Evolutionary conservation across 1,140 invertebrate genomes (phyloP).

Genomic region (Tetramorium simillimum): DNA sequence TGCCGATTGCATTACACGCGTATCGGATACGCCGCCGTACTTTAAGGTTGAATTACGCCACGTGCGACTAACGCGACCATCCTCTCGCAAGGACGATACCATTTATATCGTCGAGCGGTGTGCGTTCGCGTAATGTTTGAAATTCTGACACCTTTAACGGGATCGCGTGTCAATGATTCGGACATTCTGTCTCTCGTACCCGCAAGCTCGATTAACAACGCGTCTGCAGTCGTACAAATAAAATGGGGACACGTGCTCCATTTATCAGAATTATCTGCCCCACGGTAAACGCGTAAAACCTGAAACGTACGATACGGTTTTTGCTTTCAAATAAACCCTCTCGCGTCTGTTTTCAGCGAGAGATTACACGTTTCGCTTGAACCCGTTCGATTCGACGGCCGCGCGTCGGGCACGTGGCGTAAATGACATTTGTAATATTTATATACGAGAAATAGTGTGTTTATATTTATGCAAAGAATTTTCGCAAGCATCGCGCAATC

Average conservation of each 20-base stretch:
- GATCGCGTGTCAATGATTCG: background rate
- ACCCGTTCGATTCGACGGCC: background rate
- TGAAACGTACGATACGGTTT: background rate
- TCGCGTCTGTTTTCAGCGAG: background rate
- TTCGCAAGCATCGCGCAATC: background rate
- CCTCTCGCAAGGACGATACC: slow-evolving; percentile 77
- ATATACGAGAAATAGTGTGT: background rate
- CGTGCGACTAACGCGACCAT: slow-evolving; percentile 76
- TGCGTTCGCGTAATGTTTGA: background rate
- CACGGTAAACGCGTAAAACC: background rate
- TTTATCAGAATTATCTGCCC: background rate
- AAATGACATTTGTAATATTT: slow-evolving; percentile 38
- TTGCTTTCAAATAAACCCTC: slow-evolving; percentile 1
- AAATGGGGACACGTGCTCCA: background rate
- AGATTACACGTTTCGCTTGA: background rate
- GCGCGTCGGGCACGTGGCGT: background rate
- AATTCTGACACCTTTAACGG: background rate
- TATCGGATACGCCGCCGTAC: slow-evolving; percentile 72
- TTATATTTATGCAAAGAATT: slow-evolving; percentile 8
- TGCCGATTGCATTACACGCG: slow-evolving; percentile 32
- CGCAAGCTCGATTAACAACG: background rate
- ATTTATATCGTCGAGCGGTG: slow-evolving; percentile 68
- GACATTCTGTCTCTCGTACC: background rate
- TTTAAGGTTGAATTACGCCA: slow-evolving; percentile 80
- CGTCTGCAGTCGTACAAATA: background rate